Evolutionary conservation across 2,888 invertebrate genomes (phyloP), one percentile per base, ranked within the genome.

Genomic region (Oxycera nigricornis): DNA sequence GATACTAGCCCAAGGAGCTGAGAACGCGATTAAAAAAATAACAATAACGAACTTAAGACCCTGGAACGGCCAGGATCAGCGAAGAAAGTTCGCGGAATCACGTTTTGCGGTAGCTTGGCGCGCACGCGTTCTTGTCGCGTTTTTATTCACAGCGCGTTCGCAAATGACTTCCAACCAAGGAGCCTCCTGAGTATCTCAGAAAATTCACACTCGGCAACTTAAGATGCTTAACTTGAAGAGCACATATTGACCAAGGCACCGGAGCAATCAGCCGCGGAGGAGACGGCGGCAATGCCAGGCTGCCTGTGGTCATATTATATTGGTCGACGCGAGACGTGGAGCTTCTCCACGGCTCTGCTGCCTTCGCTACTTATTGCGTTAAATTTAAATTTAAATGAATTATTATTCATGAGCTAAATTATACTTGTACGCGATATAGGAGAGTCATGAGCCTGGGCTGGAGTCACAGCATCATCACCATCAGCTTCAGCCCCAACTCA

Each of bases 361-460:
- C 31, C 73, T 46, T 59, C 41, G 24, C 30, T 73, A 62, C 62
- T 73, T 73, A 73, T 73, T 73, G 74, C 73, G 61, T 76, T 76
- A 76, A 76, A 73, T 76, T 76, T 76, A 76, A 76, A 76, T 76
- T 76, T 76, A 76, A 76, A 76, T 76, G 74, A 76, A 76, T 74
- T 76, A 73, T 76, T 76, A 76, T 76, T 76, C 76, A 76, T 76
- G 76, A 76, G 76, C 76, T 76, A 74, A 76, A 76, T 76, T 76
- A 76, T 76, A 57, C 55, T 72, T 28, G 59, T 73, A 76, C 72
- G 72, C 74, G 76, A 74, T 74, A 76, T 76, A 74, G 41, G 74
- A 72, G 72, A 70, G 31, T 28, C 70, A 52, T 70, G 70, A 70
- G 70, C 52, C 70, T 70, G 70, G 52, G 35, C 70, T 55, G 30